These are phyloP conservation scores for Agelastica alni DNA, from an alignment of 2,888 invertebrate species.

Conservation along the genomic window DNA sequence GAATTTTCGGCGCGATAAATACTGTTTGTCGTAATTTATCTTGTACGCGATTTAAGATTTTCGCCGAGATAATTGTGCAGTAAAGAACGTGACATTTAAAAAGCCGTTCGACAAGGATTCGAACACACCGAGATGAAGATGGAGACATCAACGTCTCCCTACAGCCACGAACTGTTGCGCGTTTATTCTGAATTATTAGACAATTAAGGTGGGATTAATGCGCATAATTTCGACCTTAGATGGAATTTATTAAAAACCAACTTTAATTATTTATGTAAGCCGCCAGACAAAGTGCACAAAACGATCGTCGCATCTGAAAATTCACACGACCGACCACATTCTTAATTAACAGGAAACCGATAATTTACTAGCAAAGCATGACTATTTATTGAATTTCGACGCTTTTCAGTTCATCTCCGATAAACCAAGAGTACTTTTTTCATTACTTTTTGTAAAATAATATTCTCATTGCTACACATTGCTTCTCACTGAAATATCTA, in stretches of 20 bases:
- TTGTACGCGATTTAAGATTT: slow-evolving; percentile 8
- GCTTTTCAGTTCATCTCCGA: too few species aligned
- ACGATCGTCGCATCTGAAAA: slow-evolving; percentile 1
- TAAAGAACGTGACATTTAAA: slow-evolving; percentile 16
- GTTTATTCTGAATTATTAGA: slow-evolving; percentile 51
- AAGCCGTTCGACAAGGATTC: slow-evolving; percentile 1
- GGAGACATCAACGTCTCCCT: slow-evolving; percentile 50
- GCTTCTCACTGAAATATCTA: too few species aligned
- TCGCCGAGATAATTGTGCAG: slow-evolving; percentile 9
- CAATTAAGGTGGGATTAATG: slow-evolving; percentile 53
- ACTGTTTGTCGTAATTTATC: not conserved
- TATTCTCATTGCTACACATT: too few species aligned
- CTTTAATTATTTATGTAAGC: slow-evolving; percentile 38
- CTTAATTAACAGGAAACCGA: slow-evolving; percentile 3
- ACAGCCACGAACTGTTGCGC: slow-evolving; percentile 48
- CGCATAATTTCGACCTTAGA: slow-evolving; percentile 50
- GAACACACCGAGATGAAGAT: slow-evolving; percentile 31
- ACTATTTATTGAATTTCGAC: too few species aligned
- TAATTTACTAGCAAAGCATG: too few species aligned
- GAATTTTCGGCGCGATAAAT: not conserved
- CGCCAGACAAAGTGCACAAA: slow-evolving; percentile 18
- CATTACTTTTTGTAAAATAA: too few species aligned
- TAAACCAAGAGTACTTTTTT: too few species aligned
- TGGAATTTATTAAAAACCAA: slow-evolving; percentile 43
- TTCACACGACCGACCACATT: slow-evolving; percentile 19